Evolutionary conservation across 2,797 vertebrate genomes (phyloP), one percentile per base, ranked within the genome.

Genomic region (Macroramphosus scolopax): DNA sequence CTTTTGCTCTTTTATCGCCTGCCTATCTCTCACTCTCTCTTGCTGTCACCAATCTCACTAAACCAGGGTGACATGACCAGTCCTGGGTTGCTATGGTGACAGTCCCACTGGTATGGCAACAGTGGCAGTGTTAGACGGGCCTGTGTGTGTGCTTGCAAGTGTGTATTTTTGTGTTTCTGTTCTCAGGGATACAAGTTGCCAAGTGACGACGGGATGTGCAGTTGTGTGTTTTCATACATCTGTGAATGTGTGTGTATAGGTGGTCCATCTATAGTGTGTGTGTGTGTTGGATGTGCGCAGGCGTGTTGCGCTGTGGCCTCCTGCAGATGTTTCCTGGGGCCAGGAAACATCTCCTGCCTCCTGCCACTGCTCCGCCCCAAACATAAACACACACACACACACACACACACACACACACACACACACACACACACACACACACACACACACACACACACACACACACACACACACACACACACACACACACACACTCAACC

Each of bases 291-390:
- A 57, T 35, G 47, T 63, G 17, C 60, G 52, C 34, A 43, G 51
- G 60, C 18, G 61, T 57, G 49, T 43, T 55, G 46, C 11, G 28
- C 54, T 59, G 65, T 43, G 71, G 72, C 78, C 81, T 85, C 82
- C 91, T 94, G 93, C 93, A 96, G 94, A 96, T 96, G 93, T 96
- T 96, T 92, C 91, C 81, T 91, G 93, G 92, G 92, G 92, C 90
- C 89, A 87, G 90, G n/a, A n/a, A n/a, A n/a, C n/a, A n/a, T n/a
- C n/a, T n/a, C n/a, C n/a, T 85, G 92, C 91, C 91, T 94, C 92
- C 91, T 92, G 92, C 93, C 94, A 96, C 93, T 96, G 93, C 92
- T 92, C 92, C 91, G 84, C 92, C 92, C 91, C 90, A 77, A 73
- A 49, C 77, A 72, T 68, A 41, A 47, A 54, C 40, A 44, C 50